Conservation (phyloP, 2,797 vertebrate species). For the Malacoraja senta region DNA sequence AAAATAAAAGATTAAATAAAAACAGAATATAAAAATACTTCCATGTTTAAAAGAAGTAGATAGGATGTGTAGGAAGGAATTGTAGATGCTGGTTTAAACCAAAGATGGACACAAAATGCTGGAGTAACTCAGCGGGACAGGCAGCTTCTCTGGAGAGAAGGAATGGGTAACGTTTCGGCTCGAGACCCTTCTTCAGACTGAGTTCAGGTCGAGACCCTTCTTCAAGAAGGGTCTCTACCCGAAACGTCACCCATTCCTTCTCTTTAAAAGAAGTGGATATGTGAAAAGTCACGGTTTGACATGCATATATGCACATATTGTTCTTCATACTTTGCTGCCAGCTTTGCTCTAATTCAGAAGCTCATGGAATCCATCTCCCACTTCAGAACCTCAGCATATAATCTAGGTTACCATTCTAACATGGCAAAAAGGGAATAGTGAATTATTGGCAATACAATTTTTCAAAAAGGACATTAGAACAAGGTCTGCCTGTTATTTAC, state of each 20-base stretch:
- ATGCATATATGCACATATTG: not conserved
- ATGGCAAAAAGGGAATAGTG: not conserved
- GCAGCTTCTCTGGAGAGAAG: too few relatives aligned
- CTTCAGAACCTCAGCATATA: not conserved
- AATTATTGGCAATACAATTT: not conserved
- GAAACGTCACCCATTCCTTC: too few relatives aligned
- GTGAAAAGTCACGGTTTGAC: not conserved
- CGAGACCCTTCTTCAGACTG: too few relatives aligned
- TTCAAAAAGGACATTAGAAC: not conserved
- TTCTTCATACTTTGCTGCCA: not conserved
- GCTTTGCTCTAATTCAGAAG: not conserved
- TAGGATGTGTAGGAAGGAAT: too few relatives aligned
- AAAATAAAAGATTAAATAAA: constrained; percentile 8
- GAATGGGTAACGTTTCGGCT: too few relatives aligned
- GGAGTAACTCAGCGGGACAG: too few relatives aligned
- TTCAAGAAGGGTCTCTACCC: too few relatives aligned
- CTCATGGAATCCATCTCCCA: not conserved
- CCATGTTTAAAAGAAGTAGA: not conserved
- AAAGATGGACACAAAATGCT: too few relatives aligned
- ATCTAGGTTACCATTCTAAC: not conserved
- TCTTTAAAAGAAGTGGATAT: too few relatives aligned
- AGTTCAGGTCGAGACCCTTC: too few relatives aligned
- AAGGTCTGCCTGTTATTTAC: not conserved
- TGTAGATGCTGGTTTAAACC: too few relatives aligned
- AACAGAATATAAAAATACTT: not conserved